These are phyloP conservation scores for Philereme transversata DNA, from an alignment of 2,888 invertebrate genomes.

Conservation along the genomic window DNA sequence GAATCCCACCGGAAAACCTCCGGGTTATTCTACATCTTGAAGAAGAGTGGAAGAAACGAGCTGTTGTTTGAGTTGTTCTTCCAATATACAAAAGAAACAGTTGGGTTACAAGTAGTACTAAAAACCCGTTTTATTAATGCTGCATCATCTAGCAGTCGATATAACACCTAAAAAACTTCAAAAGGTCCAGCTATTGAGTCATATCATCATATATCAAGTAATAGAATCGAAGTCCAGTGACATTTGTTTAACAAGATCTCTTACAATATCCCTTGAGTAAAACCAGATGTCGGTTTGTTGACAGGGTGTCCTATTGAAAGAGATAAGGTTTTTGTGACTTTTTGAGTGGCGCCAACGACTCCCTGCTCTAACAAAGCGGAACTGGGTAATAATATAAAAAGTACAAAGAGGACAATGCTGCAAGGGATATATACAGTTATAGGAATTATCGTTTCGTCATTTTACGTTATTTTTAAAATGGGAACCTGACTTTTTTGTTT, in stretches of 20 bases:
- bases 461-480: background rate
- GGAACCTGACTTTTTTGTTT: too few relatives aligned
- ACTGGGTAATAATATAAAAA: background rate
- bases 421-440: background rate
- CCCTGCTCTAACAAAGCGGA: slow-evolving; percentile 3
- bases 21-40: too few relatives aligned
- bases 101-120: too few relatives aligned
- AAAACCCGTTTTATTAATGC: too few relatives aligned
- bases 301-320: slow-evolving; percentile 13
- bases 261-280: slow-evolving; percentile 20
- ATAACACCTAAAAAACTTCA: too few relatives aligned
- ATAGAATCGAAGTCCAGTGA: background rate
- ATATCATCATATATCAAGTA: background rate
- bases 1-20: too few relatives aligned
- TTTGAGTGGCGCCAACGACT: slow-evolving; percentile 21
- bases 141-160: too few relatives aligned
- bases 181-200: background rate
- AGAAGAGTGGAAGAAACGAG: too few relatives aligned
- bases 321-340: slow-evolving; percentile 17
- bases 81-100: too few relatives aligned
- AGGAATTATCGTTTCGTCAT: background rate
- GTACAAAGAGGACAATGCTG: background rate
- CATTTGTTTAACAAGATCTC: slow-evolving; percentile 14
- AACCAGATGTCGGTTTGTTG: slow-evolving; percentile 28
- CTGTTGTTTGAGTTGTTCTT: too few relatives aligned